phyloP scores from a whole-genome alignment of 2,888 invertebrate genomes.

The Anthophora plumipes region DNA sequence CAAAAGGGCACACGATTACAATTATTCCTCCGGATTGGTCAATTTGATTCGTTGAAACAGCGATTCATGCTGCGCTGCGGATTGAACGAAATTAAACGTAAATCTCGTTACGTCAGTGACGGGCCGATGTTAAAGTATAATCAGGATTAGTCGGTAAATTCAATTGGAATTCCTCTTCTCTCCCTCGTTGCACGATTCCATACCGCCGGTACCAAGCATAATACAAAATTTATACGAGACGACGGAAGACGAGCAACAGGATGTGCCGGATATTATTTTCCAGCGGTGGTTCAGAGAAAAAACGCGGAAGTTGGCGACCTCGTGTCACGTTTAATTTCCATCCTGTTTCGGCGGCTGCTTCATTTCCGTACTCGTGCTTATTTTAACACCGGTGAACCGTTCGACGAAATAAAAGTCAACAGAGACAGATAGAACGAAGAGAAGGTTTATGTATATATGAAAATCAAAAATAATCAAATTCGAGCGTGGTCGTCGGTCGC shows the following conservation, averaged over 20 bases:
- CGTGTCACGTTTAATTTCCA: constrained; percentile 50
- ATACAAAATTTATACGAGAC: constrained; percentile 42
- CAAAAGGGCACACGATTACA: constrained; percentile 1
- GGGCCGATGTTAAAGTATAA: constrained; percentile 46
- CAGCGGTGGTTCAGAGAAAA: constrained; percentile 1
- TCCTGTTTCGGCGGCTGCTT: constrained; percentile 22
- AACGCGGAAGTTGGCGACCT: constrained; percentile 23
- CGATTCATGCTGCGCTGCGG: not conserved
- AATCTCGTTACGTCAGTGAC: constrained; percentile 33
- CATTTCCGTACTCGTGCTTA: constrained; percentile 11
- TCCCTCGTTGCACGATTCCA: constrained; percentile 29
- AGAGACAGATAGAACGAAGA: not conserved
- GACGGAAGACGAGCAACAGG: constrained; percentile 47
- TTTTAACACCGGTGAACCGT: not conserved
- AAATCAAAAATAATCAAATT: constrained; percentile 55
- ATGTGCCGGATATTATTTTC: constrained; percentile 56
- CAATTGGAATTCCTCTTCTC: constrained; percentile 34
- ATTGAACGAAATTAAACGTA: constrained; percentile 26
- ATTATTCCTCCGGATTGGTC: constrained; percentile 20
- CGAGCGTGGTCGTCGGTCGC: not conserved
- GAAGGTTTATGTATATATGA: not conserved
- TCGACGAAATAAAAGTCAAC: not conserved
- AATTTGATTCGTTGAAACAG: constrained; percentile 10
- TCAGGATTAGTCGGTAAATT: constrained; percentile 47
- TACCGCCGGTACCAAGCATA: constrained; percentile 1